These are phyloP conservation scores for Oncorhynchus gorbuscha DNA, from an alignment of 2,113 vertebrate genomes.

Conservation along the genomic window DNA sequence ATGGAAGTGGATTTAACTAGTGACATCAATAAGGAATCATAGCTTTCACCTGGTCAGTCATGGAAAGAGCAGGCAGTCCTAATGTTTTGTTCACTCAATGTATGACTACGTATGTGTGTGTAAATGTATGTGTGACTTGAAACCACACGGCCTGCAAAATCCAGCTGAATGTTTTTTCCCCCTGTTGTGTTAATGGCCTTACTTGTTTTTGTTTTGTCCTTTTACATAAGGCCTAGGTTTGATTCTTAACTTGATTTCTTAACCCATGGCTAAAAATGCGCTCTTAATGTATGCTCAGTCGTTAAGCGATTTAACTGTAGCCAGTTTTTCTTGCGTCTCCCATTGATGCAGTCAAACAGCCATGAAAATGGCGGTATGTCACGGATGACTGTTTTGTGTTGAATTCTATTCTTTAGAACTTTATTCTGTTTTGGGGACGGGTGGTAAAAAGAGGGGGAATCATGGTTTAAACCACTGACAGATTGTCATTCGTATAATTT, in stretches of 20 bases:
- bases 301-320: neutral
- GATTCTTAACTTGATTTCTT: slow-evolving; percentile 38
- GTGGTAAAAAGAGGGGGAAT: slow-evolving; percentile 1
- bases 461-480: slow-evolving; percentile 60
- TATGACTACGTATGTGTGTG: slow-evolving; percentile 16
- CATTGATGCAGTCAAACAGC: neutral
- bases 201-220: slow-evolving; percentile 48
- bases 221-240: slow-evolving; percentile 30
- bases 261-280: neutral
- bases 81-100: no score
- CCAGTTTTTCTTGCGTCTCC: neutral
- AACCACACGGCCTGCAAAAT: slow-evolving; percentile 83
- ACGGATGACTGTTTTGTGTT: neutral
- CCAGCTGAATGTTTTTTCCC: slow-evolving; percentile 63
- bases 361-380: neutral
- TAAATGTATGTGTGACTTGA: slow-evolving; percentile 56
- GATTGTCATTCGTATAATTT: no score
- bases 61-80: no score
- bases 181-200: slow-evolving; percentile 61
- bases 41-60: no score
- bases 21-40: no score
- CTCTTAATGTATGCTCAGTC: neutral
- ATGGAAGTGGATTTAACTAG: no score
- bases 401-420: neutral
- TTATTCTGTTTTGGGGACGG: slow-evolving; percentile 14